These are phyloP conservation scores for Panonychus citri DNA, from an alignment of 1,140 invertebrate species.

Conservation along the genomic window DNA sequence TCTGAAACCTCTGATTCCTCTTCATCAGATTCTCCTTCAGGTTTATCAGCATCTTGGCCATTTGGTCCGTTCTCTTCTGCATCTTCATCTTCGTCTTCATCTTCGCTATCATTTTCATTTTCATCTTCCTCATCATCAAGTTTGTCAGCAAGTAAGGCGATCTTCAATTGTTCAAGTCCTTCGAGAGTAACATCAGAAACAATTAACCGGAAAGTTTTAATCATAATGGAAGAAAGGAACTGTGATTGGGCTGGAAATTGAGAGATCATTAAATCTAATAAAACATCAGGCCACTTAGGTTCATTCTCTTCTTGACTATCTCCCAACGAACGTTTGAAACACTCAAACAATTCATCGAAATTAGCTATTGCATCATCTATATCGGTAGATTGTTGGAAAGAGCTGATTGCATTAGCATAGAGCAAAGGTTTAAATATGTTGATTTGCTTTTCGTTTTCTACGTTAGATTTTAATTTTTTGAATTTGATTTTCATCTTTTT, in stretches of 20 bases:
- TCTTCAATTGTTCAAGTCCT: background rate
- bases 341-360: background rate
- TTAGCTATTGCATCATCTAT: background rate
- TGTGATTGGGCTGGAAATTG: background rate
- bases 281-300: background rate
- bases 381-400: background rate
- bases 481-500: background rate
- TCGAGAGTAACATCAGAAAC: background rate
- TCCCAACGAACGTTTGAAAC: background rate
- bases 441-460: background rate
- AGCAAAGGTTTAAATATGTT: background rate
- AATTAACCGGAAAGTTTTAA: background rate
- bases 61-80: background rate
- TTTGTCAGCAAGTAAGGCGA: background rate
- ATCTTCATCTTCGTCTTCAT: background rate
- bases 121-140: background rate
- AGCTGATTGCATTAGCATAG: background rate
- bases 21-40: background rate
- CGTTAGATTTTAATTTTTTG: background rate
- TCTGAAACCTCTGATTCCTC: background rate
- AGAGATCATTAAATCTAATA: background rate
- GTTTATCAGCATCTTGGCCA: background rate
- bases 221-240: background rate
- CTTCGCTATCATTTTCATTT: background rate
- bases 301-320: background rate